Conservation (phyloP, 2,113 vertebrate genomes). For the Psophia crepitans region DNA sequence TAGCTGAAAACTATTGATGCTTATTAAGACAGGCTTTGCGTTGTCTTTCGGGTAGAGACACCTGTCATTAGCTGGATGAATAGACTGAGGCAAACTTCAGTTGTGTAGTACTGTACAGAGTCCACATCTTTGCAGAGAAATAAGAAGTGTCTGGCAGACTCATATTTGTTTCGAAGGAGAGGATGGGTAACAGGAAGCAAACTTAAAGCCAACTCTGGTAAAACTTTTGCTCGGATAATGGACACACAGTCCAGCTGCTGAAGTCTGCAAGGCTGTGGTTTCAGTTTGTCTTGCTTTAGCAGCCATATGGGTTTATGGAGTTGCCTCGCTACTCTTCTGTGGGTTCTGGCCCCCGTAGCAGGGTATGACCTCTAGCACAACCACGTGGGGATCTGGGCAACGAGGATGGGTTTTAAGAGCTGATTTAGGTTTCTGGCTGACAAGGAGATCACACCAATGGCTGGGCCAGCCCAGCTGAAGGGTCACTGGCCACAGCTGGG, state of each 20-base stretch:
- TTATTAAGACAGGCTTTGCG: neutral
- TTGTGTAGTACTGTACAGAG: neutral
- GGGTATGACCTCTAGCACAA: neutral
- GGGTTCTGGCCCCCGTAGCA: neutral
- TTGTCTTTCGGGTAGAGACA: neutral
- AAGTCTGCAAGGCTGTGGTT: neutral
- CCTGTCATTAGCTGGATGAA: neutral
- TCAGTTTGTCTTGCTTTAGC: neutral
- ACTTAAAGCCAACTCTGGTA: neutral
- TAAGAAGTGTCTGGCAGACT: neutral
- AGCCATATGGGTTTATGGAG: neutral
- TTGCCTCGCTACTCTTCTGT: fast-evolving
- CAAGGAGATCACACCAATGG: neutral
- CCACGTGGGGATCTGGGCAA: neutral
- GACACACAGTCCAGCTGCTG: neutral
- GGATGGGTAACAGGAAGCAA: neutral
- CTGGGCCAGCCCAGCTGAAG: neutral
- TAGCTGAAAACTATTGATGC: neutral
- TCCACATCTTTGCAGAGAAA: neutral
- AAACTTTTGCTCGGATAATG: neutral
- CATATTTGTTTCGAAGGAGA: neutral
- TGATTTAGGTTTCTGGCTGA: neutral
- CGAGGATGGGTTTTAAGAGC: neutral
- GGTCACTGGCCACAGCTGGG: neutral
- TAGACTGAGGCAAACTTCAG: neutral